Evolutionary conservation across 2,888 invertebrate genomes (phyloP).

Genomic region (Tipula confusa): DNA sequence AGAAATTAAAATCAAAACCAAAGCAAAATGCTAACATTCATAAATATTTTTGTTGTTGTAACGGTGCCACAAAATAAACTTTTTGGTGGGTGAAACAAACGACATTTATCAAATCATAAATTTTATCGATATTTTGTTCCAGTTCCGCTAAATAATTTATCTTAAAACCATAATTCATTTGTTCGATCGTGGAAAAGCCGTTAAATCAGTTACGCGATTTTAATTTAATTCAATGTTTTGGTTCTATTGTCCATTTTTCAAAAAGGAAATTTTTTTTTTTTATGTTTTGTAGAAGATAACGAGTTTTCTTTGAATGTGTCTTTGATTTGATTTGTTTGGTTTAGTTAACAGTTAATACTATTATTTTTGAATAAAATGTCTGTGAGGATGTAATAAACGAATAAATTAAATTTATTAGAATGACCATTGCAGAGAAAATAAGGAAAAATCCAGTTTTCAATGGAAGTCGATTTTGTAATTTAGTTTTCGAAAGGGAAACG

Average conservation of each 20-base stretch:
- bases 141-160: background rate
- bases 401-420: background rate
- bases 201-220: background rate
- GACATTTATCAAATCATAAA: background rate
- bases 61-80: background rate
- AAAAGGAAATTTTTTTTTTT: background rate
- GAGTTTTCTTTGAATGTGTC: background rate
- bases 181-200: background rate
- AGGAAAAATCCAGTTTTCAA: background rate
- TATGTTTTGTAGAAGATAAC: background rate
- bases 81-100: background rate
- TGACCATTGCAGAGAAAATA: background rate
- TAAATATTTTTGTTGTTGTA: background rate
- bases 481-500: background rate
- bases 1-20: background rate
- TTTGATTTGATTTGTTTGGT: background rate
- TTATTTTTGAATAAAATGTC: background rate
- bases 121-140: background rate
- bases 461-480: background rate
- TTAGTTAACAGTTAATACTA: background rate
- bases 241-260: background rate
- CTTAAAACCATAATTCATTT: background rate
- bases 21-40: background rate
- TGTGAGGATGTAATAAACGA: background rate
- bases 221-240: background rate